Base-by-base conservation (phyloP, 2,888 invertebrate genomes). In the Tipula lateralis region DNA sequence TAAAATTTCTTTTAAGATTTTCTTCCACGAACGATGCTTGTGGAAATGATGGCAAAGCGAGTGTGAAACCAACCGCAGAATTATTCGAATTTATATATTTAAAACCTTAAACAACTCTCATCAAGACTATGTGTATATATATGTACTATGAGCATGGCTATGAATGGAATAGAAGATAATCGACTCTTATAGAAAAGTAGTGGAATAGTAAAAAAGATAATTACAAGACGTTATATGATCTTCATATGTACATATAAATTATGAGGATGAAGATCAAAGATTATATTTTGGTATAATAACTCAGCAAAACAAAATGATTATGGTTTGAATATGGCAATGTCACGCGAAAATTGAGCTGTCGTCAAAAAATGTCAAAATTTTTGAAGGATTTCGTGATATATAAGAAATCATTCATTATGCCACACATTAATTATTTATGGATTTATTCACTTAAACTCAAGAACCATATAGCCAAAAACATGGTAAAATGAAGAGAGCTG, bases 61-160 rank as follows among this genome's bases (percentile, higher is more conserved):
- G 66, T 66, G 66, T 66, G 66, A 66, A 66, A 66, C 66, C 66
- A 66, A 66, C 66, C 66, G 66, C 66, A 66, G 24, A 66, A 66
- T 66, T 66, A 24, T 66, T 66, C 24, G 66, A 66, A 66, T 66
- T 66, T 66, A 66, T 66, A 66, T 66, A 44, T 44, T 44, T 44
- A 66, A 66, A 66, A 24, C 24, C 24, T 66, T 66, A 66, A 66
- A 66, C 2, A 66, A 66, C n/a, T 66, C 24, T 24, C 66, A 66
- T 66, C 24, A 66, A 66, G 16, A 36, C 5, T 32, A 32, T 32
- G 6, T 32, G 32, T 32, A 32, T 32, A n/a, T 39, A 50, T 66
- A 66, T 24, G 7, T n/a, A n/a, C n/a, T n/a, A n/a, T n/a, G 66
- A 19, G 66, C 24, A 66, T 66, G 66, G 24, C 24, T 66, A 66